Evolutionary conservation across 2,113 vertebrate genomes (phyloP), one percentile per base, ranked within the genome.

Genomic region (Gobius niger): DNA sequence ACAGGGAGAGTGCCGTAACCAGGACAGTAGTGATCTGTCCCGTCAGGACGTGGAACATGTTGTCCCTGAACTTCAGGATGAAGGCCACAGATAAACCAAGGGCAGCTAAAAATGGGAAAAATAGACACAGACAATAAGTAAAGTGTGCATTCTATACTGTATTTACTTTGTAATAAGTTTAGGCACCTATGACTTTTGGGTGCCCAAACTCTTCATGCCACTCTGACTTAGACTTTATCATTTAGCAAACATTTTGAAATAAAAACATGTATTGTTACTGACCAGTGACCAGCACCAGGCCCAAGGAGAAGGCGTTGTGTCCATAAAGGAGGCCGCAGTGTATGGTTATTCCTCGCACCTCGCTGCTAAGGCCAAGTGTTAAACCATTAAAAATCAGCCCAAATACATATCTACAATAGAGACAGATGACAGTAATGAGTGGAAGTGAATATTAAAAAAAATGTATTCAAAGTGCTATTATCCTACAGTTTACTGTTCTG

Each of bases 31-130:
- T 98, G 84, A 99, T 90, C 84, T 99, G 97, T 41, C 94, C 94
- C 19, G 94, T 97, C 86, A 98, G 92, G 68, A 99, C 96, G 7
- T 99, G 98, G 87, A 99, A 99, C 97, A 99, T 99, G 87, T 99
- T 99, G 92, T 99, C 97, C 81, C 95, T 87, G 87, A 98, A 99
- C 79, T 99, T 99, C 76, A 99, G 86, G 85, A 99, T 99, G 90
- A 98, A 98, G 82, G 96, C 96, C 82, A 99, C 96, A 0, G 94
- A 96, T 47, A 99, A 90, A 69, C 98, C 98, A 60, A 98, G 90
- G 46, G 94, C 94, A 6, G 98, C 96, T 83, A 16, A n/a, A 67
- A n/a, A 42, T 34, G 24, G 24, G 18, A 77, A 12, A 41, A n/a
- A 54, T 12, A 2, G 13, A 2, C 9, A 60, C 7, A 60, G 6